These are phyloP conservation scores for Nematopogon swammerdamellus DNA, from an alignment of 2,888 invertebrate genomes.

Conservation along the genomic window DNA sequence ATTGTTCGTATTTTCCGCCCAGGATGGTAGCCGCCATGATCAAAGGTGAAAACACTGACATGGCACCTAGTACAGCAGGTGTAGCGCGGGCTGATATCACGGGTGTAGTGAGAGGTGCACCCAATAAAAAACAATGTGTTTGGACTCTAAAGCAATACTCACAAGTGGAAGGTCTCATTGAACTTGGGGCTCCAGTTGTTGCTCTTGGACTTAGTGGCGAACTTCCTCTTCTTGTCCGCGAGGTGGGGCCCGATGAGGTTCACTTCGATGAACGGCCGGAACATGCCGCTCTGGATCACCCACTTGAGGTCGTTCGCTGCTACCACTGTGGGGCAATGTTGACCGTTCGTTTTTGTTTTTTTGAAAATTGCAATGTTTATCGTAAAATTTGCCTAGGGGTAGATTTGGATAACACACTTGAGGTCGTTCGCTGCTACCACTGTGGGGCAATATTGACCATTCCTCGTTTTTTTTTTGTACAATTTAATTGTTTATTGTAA, in stretches of 20 bases:
- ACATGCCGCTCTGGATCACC: constrained; percentile 95
- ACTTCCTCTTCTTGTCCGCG: constrained; percentile 95
- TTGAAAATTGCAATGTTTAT: too few relatives aligned
- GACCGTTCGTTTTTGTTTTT: too few relatives aligned
- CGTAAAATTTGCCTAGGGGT: too few relatives aligned
- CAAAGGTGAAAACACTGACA: too few relatives aligned
- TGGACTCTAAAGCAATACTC: constrained; percentile 51
- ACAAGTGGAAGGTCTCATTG: constrained; percentile 99
- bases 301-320: constrained; percentile 98
- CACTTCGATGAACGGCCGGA: constrained; percentile 98
- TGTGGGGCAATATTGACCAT: constrained; percentile 40
- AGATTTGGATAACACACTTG: constrained; percentile 94
- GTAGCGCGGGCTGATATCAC: too few relatives aligned
- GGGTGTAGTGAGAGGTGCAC: too few relatives aligned
- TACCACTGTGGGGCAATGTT: constrained; percentile 67
- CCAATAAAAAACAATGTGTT: too few relatives aligned
- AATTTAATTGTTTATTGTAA: too few relatives aligned
- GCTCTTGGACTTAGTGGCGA: constrained; percentile 97
- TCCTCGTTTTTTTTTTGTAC: too few relatives aligned
- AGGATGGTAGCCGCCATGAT: too few relatives aligned
- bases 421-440: constrained; percentile 98
- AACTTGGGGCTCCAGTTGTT: constrained; percentile 99
- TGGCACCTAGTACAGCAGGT: too few relatives aligned
- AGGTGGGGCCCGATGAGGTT: constrained; percentile 97
- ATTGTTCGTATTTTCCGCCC: too few relatives aligned